Percentiles rank a stretch among this genome's conserved stretches.
Evolutionary conservation across 2,113 vertebrate species (phyloP).

Genomic region (Notarius quadriscutis): DNA sequence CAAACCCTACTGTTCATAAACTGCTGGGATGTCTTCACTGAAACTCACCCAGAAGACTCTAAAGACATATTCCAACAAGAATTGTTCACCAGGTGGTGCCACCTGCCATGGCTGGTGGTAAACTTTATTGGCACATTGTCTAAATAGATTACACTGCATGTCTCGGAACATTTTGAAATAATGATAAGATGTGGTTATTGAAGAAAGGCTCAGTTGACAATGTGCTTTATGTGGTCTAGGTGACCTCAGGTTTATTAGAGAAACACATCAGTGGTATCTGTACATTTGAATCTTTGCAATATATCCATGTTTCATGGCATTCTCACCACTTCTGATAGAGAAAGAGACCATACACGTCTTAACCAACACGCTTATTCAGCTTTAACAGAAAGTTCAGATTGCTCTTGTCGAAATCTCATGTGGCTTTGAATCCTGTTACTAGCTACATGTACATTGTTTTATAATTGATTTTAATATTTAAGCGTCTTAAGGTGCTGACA

Average conservation of each 20-base stretch:
- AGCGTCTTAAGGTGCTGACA: background rate
- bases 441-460: background rate
- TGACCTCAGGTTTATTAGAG: background rate
- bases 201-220: background rate
- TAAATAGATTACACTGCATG: background rate
- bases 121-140: background rate
- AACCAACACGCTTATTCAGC: background rate
- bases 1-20: too few relatives aligned
- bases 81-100: too few relatives aligned
- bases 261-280: background rate
- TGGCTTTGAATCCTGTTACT: background rate
- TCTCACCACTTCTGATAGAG: background rate
- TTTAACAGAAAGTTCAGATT: too few relatives aligned
- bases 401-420: background rate
- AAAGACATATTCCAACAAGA: too few relatives aligned
- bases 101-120: too few relatives aligned
- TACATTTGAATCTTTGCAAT: background rate
- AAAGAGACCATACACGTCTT: background rate
- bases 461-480: background rate
- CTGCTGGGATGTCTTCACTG: too few relatives aligned
- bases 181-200: background rate
- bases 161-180: background rate
- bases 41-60: too few relatives aligned
- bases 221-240: too few relatives aligned
- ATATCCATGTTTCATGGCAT: background rate